A percentile compares a stretch with the other conserved stretches of the same genome.
Evolutionary conservation across 2,797 vertebrate species (phyloP).

Genomic region (Hydrophis major): DNA sequence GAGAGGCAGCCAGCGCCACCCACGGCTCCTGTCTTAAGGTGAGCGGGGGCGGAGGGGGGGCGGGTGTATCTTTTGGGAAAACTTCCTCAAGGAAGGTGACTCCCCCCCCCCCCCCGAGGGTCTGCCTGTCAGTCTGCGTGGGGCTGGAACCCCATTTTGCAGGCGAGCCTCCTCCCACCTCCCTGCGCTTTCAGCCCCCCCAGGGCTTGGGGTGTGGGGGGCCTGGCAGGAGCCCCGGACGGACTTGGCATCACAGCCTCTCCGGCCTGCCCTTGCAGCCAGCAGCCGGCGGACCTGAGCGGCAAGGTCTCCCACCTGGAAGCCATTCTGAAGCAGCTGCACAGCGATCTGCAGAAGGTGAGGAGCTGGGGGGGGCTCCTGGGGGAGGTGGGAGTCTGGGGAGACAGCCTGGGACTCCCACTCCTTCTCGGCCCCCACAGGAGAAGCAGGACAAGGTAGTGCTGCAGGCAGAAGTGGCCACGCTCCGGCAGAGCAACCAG

Average conservation of each 20-base stretch:
- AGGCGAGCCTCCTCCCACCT: background rate
- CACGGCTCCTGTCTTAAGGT: constrained; percentile 84
- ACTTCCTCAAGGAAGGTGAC: too few species aligned
- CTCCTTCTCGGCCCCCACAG: constrained; percentile 59
- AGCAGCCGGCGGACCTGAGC: constrained; percentile 79
- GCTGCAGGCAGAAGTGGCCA: constrained; percentile 87
- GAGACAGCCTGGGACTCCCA: too few species aligned
- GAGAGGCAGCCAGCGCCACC: constrained; percentile 77
- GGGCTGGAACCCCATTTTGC: background rate
- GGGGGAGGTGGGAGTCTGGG: background rate
- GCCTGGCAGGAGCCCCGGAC: background rate
- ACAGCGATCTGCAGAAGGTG: constrained; percentile 88
- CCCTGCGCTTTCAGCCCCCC: background rate
- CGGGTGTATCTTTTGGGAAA: too few species aligned
- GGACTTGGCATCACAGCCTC: background rate
- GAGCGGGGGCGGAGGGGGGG: constrained; percentile 19
- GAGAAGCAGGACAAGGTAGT: constrained; percentile 92
- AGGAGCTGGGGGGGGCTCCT: background rate
- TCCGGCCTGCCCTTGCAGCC: constrained; percentile 62
- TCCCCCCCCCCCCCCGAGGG: too few species aligned
- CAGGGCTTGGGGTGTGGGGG: background rate
- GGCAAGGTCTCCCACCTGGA: constrained; percentile 88
- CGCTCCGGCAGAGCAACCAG: constrained; percentile 87
- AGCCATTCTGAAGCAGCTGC: constrained; percentile 89
- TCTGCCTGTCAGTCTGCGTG: background rate